Conservation (phyloP, 2,888 invertebrate genomes). For the Nemotelus pantherinus region DNA sequence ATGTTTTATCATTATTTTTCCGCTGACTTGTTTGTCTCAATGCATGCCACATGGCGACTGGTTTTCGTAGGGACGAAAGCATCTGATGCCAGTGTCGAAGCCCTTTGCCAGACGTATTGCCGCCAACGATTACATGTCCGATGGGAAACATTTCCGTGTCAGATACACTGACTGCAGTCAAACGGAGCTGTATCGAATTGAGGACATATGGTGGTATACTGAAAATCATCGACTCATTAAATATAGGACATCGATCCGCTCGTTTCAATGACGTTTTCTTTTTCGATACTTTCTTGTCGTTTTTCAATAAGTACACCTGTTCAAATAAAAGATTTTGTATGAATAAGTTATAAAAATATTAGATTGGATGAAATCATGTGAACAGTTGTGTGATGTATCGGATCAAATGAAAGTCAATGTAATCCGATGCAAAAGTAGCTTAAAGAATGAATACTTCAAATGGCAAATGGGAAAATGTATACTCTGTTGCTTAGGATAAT, state of each 20-base stretch:
- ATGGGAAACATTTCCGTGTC: constrained; percentile 71
- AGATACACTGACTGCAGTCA: constrained; percentile 69
- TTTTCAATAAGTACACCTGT: constrained; percentile 80
- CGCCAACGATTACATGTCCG: constrained; percentile 83
- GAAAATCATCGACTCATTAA: constrained; percentile 87
- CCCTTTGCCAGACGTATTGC: constrained; percentile 76
- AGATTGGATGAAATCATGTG: not conserved
- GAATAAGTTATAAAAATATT: not conserved
- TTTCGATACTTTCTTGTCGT: constrained; percentile 83
- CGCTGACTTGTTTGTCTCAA: constrained; percentile 65
- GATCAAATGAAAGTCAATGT: not conserved
- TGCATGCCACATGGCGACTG: constrained; percentile 87
- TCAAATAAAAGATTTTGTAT: not conserved
- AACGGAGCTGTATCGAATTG: constrained; percentile 78
- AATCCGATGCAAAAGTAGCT: not conserved
- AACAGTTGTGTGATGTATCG: too few species aligned
- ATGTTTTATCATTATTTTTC: constrained; percentile 38
- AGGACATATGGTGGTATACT: constrained; percentile 77
- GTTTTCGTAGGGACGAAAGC: constrained; percentile 80
- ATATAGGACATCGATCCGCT: constrained; percentile 79
- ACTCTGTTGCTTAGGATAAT: too few species aligned
- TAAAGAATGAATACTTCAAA: too few species aligned
- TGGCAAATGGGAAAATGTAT: too few species aligned
- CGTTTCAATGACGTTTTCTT: constrained; percentile 82
- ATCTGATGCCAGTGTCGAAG: constrained; percentile 86